Evolutionary conservation across 2,888 invertebrate genomes (phyloP).

Genomic region (Andrena trimmerana): DNA sequence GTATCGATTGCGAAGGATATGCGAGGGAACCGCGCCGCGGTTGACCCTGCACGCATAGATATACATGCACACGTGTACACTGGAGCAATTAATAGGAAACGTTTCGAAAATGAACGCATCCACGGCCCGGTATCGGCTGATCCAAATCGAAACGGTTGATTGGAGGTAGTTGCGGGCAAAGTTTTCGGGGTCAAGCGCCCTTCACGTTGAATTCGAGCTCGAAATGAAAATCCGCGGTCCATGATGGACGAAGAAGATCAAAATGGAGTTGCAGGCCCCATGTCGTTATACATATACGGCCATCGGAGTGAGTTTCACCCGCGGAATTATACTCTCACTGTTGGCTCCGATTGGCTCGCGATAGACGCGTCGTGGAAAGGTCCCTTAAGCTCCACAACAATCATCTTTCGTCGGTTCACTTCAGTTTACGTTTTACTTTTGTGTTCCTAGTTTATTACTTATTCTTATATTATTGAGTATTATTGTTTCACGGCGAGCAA

Average conservation of each 20-base stretch:
- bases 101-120: conserved; percentile 67
- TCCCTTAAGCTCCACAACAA: no score
- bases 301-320: background rate
- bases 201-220: conserved; percentile 61
- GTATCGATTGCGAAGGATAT: conserved; percentile 70
- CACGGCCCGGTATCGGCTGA: conserved; percentile 59
- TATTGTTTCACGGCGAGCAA: background rate
- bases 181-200: conserved; percentile 69
- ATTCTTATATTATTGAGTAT: no score
- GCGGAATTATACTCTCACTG: conserved; percentile 16
- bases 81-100: conserved; percentile 65
- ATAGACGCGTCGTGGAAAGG: background rate
- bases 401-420: no score
- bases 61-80: conserved; percentile 37
- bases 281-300: background rate
- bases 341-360: conserved; percentile 26
- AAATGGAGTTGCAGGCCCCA: conserved; percentile 35
- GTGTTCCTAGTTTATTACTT: no score
- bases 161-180: conserved; percentile 55
- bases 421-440: no score
- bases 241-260: conserved; percentile 25
- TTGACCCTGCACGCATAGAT: conserved; percentile 50
- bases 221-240: conserved; percentile 70
- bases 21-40: conserved; percentile 64
- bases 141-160: conserved; percentile 67